Percentiles rank a stretch among this genome's conserved stretches.
These are phyloP conservation scores for Cylindroiulus punctatus DNA, from an alignment of 2,888 invertebrate genomes.

Conservation along the genomic window DNA sequence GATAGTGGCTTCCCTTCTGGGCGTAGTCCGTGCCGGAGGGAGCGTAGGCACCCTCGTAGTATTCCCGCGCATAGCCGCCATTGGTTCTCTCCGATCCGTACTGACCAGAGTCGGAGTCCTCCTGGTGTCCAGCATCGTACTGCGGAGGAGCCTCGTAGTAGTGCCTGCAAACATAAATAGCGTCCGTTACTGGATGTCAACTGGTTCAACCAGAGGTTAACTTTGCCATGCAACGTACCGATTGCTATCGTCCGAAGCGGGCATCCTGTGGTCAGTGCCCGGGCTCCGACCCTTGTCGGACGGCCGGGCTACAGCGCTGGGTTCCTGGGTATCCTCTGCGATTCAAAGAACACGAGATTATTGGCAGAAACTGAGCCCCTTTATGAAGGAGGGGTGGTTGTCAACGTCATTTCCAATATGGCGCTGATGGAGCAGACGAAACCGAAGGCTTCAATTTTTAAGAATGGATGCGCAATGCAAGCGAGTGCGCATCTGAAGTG, in stretches of 20 bases:
- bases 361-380: too few relatives aligned
- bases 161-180: constrained; percentile 5
- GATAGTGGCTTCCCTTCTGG: constrained; percentile 17
- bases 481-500: not conserved
- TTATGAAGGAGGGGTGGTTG: too few relatives aligned
- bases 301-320: not conserved
- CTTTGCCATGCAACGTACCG: not conserved
- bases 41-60: constrained; percentile 7
- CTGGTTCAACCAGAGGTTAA: not conserved
- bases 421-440: too few relatives aligned
- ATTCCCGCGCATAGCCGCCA: not conserved
- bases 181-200: not conserved
- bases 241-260: not conserved
- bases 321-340: not conserved
- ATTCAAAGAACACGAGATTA: not conserved
- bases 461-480: too few relatives aligned
- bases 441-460: too few relatives aligned
- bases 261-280: not conserved
- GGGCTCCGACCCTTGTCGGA: constrained; percentile 6
- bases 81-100: constrained; percentile 1
- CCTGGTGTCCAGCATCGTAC: constrained; percentile 17
- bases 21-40: not conserved
- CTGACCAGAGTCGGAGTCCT: not conserved
- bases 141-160: constrained; percentile 20
- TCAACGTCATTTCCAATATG: too few relatives aligned